These are phyloP conservation scores for Limnothrissa miodon DNA, from an alignment of 2,113 vertebrate species.

Conservation along the genomic window DNA sequence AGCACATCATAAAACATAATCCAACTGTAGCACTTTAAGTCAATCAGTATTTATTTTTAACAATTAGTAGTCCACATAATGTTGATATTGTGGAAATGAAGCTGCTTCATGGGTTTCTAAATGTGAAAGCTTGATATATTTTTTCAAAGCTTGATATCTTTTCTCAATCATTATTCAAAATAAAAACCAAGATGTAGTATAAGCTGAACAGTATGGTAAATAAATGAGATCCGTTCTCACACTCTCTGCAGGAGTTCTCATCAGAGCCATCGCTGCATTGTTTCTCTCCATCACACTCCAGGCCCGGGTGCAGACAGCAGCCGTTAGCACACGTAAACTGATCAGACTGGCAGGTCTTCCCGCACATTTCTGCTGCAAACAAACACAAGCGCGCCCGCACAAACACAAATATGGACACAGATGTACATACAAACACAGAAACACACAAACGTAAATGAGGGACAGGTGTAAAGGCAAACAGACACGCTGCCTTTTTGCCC, in stretches of 20 bases:
- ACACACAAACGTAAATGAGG: neutral
- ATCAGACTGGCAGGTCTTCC: slow-evolving; percentile 61
- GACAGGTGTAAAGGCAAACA: neutral
- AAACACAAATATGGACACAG: neutral
- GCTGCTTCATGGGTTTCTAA: no score
- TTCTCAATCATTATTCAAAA: no score
- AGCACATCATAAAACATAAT: no score
- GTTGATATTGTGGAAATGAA: no score
- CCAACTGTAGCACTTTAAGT: no score
- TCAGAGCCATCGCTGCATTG: slow-evolving; percentile 87
- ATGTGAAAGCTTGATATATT: no score
- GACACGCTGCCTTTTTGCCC: no score
- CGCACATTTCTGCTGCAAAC: slow-evolving; percentile 66
- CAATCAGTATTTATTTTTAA: no score
- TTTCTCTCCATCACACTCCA: slow-evolving; percentile 78
- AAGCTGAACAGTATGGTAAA: no score
- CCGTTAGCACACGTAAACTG: slow-evolving; percentile 81
- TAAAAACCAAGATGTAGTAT: no score
- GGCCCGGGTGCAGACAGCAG: slow-evolving; percentile 84
- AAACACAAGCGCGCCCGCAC: slow-evolving; percentile 24
- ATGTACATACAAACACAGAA: neutral
- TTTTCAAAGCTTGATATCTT: no score
- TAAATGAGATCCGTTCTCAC: slow-evolving; percentile 51
- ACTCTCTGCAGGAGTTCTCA: slow-evolving; percentile 70
- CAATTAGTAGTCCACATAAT: no score